Evolutionary conservation across 2,888 invertebrate species (phyloP).

Genomic region (Ormia ochracea): DNA sequence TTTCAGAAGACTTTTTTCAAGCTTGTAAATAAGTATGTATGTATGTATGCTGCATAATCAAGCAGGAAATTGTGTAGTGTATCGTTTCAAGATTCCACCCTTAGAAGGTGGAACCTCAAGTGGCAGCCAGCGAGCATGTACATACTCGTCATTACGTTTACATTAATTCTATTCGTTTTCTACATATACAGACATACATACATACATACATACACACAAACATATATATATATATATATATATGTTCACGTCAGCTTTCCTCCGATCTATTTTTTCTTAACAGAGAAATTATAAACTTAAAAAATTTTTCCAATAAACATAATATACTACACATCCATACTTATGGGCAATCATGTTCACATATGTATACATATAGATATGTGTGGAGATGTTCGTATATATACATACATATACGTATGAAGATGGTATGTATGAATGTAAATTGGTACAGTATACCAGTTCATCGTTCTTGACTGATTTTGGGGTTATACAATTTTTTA

Average conservation of each 20-base stretch:
- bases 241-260: background rate
- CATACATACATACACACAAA: background rate
- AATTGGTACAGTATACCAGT: slow-evolving; percentile 14
- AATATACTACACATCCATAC: background rate
- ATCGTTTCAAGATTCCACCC: slow-evolving; percentile 50
- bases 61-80: slow-evolving; percentile 25
- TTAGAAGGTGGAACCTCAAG: slow-evolving; percentile 37
- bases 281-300: slow-evolving; percentile 49
- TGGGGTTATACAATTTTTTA: background rate
- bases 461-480: slow-evolving; percentile 40
- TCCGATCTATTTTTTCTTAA: background rate
- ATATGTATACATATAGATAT: no score
- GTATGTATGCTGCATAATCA: no score
- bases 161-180: no score
- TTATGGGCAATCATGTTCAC: no score
- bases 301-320: slow-evolving; percentile 13
- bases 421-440: background rate
- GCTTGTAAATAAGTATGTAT: no score
- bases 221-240: background rate
- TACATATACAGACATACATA: background rate
- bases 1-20: slow-evolving; percentile 46
- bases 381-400: no score
- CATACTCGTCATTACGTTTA: no score
- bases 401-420: no score
- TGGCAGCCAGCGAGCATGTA: slow-evolving; percentile 18